Percentiles rank a stretch among this genome's conserved stretches.
Evolutionary conservation across 2,113 vertebrate species (phyloP).

Genomic region (Calyptommatus sinebrachiatus): DNA sequence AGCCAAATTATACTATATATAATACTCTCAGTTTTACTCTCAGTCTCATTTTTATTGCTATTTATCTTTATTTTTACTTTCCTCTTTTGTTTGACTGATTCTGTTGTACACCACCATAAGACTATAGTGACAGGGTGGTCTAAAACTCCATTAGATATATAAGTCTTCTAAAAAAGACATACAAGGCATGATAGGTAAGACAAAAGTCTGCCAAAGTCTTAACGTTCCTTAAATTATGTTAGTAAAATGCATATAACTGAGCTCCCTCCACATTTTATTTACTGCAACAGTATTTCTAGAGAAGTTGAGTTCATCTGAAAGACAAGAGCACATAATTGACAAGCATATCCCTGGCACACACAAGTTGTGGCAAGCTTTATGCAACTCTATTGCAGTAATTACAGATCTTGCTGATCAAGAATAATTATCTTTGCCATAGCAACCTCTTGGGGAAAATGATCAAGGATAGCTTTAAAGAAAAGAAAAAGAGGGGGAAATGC

Average conservation of each 20-base stretch:
- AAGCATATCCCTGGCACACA: constrained; percentile 52
- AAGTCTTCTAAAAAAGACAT: constrained; percentile 27
- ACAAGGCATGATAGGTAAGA: constrained; percentile 7
- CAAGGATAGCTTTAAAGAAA: constrained; percentile 21
- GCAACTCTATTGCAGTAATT: constrained; percentile 65
- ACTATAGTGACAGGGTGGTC: too few species aligned
- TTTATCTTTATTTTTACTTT: too few species aligned
- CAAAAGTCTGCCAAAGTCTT: constrained; percentile 35
- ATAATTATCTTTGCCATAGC: constrained; percentile 66
- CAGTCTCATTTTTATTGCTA: too few species aligned
- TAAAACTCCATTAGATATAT: neutral
- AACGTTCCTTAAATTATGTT: constrained; percentile 24
- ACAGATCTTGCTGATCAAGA: constrained; percentile 66
- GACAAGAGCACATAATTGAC: constrained; percentile 51
- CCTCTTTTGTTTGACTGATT: too few species aligned
- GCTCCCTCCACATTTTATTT: constrained; percentile 46
- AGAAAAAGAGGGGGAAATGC: neutral
- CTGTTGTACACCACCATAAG: too few species aligned
- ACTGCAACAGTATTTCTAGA: constrained; percentile 45
- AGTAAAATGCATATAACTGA: constrained; percentile 44
- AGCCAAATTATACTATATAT: too few species aligned
- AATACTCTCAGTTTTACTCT: too few species aligned
- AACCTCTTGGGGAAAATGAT: constrained; percentile 42
- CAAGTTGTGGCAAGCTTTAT: constrained; percentile 61
- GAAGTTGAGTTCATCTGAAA: constrained; percentile 9